Evolutionary conservation across 1,140 invertebrate species (phyloP).

Genomic region (Drosophila subpulchrella): DNA sequence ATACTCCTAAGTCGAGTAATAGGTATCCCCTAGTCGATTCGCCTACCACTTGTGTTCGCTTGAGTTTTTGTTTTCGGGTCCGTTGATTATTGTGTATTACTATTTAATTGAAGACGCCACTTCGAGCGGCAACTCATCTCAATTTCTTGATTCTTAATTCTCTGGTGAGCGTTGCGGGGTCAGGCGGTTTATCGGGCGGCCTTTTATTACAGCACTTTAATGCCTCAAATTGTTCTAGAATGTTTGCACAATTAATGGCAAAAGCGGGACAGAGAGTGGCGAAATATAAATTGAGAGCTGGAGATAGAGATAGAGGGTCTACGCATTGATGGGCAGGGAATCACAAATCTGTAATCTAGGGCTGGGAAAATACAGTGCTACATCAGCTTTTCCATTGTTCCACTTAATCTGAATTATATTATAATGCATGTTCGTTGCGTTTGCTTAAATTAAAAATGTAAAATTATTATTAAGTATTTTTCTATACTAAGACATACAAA

Average conservation of each 20-base stretch:
- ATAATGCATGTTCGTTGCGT: too few species aligned
- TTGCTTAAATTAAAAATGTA: too few species aligned
- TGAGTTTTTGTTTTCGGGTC: conserved; percentile 18
- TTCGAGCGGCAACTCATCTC: conserved; percentile 23
- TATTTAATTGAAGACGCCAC: conserved; percentile 70
- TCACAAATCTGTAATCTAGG: not conserved
- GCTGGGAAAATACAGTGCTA: not conserved
- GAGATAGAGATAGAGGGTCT: not conserved
- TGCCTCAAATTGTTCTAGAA: conserved; percentile 52
- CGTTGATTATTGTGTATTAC: conserved; percentile 75
- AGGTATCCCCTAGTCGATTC: conserved; percentile 8
- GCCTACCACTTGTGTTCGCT: not conserved
- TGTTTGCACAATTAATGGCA: conserved; percentile 51
- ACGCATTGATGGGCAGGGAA: not conserved
- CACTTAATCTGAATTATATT: too few species aligned
- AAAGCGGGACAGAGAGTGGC: conserved; percentile 1
- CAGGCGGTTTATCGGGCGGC: conserved; percentile 61
- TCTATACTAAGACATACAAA: too few species aligned
- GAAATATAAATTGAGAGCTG: not conserved
- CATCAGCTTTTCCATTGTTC: too few species aligned
- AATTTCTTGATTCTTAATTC: conserved; percentile 7
- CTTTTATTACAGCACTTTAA: conserved; percentile 25
- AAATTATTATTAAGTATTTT: too few species aligned
- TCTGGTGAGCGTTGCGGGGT: conserved; percentile 39
- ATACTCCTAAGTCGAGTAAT: not conserved